A percentile compares a stretch with the other conserved stretches of the same genome.
Evolutionary conservation across 2,113 vertebrate species (phyloP).

Genomic region (Poeciliopsis occidentalis): DNA sequence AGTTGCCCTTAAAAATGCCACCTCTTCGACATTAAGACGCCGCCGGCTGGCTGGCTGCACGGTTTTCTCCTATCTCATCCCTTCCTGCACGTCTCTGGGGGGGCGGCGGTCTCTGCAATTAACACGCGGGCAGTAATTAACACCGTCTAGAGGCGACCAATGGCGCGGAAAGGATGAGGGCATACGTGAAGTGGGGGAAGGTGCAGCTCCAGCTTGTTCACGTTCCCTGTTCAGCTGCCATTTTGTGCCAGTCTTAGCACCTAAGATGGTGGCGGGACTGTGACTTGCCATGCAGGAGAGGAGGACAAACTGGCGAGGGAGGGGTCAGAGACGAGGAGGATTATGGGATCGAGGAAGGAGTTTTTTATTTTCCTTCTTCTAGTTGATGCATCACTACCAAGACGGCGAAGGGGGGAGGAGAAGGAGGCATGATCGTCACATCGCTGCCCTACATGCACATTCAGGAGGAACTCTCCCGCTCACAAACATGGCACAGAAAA

Average conservation of each 20-base stretch:
- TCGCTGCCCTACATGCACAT: slow-evolving; percentile 52
- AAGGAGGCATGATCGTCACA: slow-evolving; percentile 53
- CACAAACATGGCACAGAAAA: slow-evolving; percentile 23
- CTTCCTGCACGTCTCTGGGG: slow-evolving; percentile 62
- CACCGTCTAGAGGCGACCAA: slow-evolving; percentile 71
- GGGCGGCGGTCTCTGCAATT: slow-evolving; percentile 74
- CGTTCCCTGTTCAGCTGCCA: slow-evolving; percentile 71
- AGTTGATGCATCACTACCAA: slow-evolving; percentile 59
- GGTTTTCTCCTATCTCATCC: slow-evolving; percentile 66
- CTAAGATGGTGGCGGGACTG: slow-evolving; percentile 82
- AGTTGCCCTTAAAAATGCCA: slow-evolving; percentile 76
- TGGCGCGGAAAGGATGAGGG: slow-evolving; percentile 64
- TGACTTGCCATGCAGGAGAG: slow-evolving; percentile 72
- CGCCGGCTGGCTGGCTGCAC: slow-evolving; percentile 31
- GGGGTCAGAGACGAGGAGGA: slow-evolving; percentile 69
- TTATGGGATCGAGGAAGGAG: slow-evolving; percentile 74
- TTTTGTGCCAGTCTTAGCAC: slow-evolving; percentile 80
- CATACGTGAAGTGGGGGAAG: slow-evolving; percentile 66
- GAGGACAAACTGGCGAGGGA: slow-evolving; percentile 72
- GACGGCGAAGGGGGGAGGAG: slow-evolving; percentile 18
- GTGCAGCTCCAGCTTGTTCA: slow-evolving; percentile 52
- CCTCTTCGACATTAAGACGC: slow-evolving; percentile 53
- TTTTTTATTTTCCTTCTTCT: slow-evolving; percentile 67
- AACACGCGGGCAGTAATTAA: slow-evolving; percentile 81
- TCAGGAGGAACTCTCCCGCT: slow-evolving; percentile 32